Evolutionary conservation across 2,113 vertebrate species (phyloP).

Genomic region (Atrichornis clamosus): DNA sequence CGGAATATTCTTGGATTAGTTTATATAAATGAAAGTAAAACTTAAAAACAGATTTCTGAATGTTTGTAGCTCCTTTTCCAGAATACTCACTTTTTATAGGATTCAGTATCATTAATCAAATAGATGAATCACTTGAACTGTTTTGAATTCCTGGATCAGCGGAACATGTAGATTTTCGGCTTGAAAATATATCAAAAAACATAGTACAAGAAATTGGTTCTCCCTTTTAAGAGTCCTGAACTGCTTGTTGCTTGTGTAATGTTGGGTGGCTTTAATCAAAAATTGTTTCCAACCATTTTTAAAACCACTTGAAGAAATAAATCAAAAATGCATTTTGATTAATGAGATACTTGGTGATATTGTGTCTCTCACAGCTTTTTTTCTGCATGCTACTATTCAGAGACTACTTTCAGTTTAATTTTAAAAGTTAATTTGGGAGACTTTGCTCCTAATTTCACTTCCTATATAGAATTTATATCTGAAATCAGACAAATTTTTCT

Average conservation of each 20-base stretch:
- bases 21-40: not conserved
- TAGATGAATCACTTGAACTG: not conserved
- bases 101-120: not conserved
- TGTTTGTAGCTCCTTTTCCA: not conserved
- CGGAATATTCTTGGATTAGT: not conserved
- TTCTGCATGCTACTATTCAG: not conserved
- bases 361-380: not conserved
- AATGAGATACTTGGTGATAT: not conserved
- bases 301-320: not conserved
- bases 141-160: not conserved
- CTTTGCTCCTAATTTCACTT: not conserved
- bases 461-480: not conserved
- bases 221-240: not conserved
- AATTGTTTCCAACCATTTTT: not conserved
- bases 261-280: not conserved
- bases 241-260: not conserved
- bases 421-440: not conserved
- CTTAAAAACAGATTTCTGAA: not conserved
- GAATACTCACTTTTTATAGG: not conserved
- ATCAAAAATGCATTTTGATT: not conserved
- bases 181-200: not conserved
- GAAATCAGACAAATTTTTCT: not conserved
- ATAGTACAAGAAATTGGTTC: not conserved
- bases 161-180: not conserved
- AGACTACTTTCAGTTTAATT: not conserved